phyloP scores from a whole-genome alignment of 2,797 vertebrate species.

The Setipinna tenuifilis region DNA sequence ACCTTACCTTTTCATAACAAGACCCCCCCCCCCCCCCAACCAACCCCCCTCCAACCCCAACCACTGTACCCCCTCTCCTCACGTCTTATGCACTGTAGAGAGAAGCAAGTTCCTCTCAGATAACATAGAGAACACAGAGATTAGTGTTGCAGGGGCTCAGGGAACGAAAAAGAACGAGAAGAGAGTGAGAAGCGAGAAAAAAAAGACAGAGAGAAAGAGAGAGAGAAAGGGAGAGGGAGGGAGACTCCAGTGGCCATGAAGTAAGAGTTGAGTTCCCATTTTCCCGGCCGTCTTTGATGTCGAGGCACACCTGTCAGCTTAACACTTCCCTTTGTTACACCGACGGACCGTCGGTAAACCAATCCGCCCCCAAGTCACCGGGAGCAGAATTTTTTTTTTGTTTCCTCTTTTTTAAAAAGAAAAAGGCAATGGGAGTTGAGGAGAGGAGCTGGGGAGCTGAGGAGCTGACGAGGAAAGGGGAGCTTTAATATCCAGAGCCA shows the following conservation, averaged over 20 bases:
- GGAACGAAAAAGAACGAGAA: not conserved
- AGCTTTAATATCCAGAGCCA: not conserved
- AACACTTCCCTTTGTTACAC: constrained; percentile 41
- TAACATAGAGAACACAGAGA: constrained; percentile 21
- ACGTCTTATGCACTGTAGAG: not conserved
- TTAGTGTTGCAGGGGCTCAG: constrained; percentile 16
- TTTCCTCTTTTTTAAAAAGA: too few relatives aligned
- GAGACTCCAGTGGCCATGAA: not conserved
- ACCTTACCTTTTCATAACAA: not conserved
- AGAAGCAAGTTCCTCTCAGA: constrained; percentile 21
- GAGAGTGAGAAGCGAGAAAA: not conserved
- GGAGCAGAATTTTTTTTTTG: not conserved
- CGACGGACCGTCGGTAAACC: constrained; percentile 22
- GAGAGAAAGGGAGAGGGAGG: not conserved
- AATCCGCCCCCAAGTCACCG: constrained; percentile 36
- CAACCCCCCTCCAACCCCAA: too few relatives aligned
- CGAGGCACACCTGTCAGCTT: constrained; percentile 38
- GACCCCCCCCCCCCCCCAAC: not conserved
- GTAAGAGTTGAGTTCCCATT: not conserved
- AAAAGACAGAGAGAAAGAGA: not conserved
- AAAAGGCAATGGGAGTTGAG: not conserved
- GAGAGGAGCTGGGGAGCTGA: not conserved
- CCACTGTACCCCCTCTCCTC: too few relatives aligned
- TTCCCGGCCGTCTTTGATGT: constrained; percentile 37
- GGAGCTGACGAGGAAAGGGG: not conserved